Percentiles rank a stretch among this genome's conserved stretches.
phyloP scores from a whole-genome alignment of 2,888 invertebrate species.

The Heteropelma amictum region DNA sequence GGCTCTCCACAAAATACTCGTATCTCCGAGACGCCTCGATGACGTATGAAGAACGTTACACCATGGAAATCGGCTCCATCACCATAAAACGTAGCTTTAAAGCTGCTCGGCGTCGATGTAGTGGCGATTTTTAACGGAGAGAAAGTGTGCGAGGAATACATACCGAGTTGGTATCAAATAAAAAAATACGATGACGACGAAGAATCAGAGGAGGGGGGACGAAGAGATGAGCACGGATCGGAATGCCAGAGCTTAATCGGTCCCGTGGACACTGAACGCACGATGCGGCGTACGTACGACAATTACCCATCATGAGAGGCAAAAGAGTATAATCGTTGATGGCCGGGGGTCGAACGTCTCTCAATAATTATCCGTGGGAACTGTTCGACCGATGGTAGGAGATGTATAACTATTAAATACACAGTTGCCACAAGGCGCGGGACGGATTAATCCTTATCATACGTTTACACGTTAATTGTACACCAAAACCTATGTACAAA shows the following conservation, averaged over 20 bases:
- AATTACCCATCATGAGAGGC: constrained; percentile 28
- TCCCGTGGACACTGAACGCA: constrained; percentile 47
- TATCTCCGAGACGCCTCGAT: constrained; percentile 53
- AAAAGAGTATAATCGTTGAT: constrained; percentile 28
- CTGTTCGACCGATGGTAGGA: constrained; percentile 40
- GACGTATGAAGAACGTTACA: constrained; percentile 56
- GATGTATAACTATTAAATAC: constrained; percentile 8
- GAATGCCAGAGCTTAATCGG: constrained; percentile 48
- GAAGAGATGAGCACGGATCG: constrained; percentile 38
- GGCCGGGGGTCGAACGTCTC: constrained; percentile 42
- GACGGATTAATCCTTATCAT: too few species aligned
- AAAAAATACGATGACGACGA: neutral
- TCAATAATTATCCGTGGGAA: constrained; percentile 52
- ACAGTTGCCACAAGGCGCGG: too few species aligned
- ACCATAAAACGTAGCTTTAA: constrained; percentile 40
- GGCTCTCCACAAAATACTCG: constrained; percentile 48
- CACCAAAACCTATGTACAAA: too few species aligned
- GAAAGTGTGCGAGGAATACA: constrained; percentile 1
- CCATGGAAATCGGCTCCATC: constrained; percentile 37
- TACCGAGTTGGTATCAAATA: neutral
- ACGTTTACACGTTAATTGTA: too few species aligned
- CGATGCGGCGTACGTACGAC: constrained; percentile 41
- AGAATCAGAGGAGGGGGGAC: neutral
- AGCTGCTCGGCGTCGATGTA: constrained; percentile 36
- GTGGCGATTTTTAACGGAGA: constrained; percentile 7